phyloP scores from a whole-genome alignment of 2,888 invertebrate genomes.

The Epinotia brunnichana region DNA sequence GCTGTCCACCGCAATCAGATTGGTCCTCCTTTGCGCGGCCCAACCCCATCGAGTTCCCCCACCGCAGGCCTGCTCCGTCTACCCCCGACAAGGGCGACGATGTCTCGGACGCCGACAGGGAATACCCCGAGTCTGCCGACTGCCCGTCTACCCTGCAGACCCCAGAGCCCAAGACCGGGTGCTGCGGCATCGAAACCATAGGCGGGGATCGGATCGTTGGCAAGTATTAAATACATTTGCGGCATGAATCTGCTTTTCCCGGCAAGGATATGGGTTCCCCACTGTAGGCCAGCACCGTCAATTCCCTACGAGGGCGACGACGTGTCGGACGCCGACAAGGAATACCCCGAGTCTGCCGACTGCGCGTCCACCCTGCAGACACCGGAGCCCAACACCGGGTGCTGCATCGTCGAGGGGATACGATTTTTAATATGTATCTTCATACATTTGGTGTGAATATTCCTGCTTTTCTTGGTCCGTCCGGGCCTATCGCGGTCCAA shows the following conservation, averaged over 20 bases:
- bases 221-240: constrained; percentile 1
- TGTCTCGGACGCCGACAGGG: constrained; percentile 19
- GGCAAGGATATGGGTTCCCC: neutral
- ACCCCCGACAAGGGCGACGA: constrained; percentile 19
- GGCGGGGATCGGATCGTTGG: constrained; percentile 44
- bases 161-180: constrained; percentile 42
- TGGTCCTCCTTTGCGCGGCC: constrained; percentile 46
- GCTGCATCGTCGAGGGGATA: constrained; percentile 45
- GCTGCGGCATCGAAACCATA: constrained; percentile 44
- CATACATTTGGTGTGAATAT: neutral
- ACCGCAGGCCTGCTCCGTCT: constrained; percentile 1
- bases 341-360: constrained; percentile 29
- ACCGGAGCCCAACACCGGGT: constrained; percentile 40
- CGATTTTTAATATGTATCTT: constrained; percentile 20
- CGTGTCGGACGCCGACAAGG: constrained; percentile 19
- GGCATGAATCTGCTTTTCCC: constrained; percentile 15
- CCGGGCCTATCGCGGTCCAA: too few species aligned
- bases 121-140: constrained; percentile 30
- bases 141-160: constrained; percentile 43
- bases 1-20: constrained; percentile 50
- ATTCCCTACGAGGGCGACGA: constrained; percentile 14
- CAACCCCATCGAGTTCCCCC: constrained; percentile 18
- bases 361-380: constrained; percentile 43
- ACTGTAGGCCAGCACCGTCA: neutral
- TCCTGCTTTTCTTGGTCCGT: too few species aligned